These are phyloP conservation scores for Plusia festucae DNA, from an alignment of 2,888 invertebrate genomes.

Conservation along the genomic window DNA sequence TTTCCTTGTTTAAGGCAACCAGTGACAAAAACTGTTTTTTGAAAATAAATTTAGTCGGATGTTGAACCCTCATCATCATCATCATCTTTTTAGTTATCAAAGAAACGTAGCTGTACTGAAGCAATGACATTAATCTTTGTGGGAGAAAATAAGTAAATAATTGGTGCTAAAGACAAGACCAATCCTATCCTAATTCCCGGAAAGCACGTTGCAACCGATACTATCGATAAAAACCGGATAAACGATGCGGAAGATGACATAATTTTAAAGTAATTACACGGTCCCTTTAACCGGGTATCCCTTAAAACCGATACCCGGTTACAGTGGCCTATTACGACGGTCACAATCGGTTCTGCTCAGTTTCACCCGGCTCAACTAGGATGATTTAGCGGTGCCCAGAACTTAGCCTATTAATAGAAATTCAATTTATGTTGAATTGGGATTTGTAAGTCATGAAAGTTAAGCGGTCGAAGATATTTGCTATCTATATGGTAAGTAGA, in stretches of 20 bases:
- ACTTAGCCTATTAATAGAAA: conserved; percentile 71
- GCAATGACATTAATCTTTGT: too few relatives aligned
- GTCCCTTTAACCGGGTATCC: conserved; percentile 52
- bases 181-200: background rate
- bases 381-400: conserved; percentile 65
- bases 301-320: conserved; percentile 56
- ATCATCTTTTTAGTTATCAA: too few relatives aligned
- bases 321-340: conserved; percentile 47
- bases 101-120: background rate
- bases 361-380: conserved; percentile 62
- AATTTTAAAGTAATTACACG: conserved; percentile 62
- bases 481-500: too few relatives aligned
- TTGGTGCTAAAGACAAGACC: background rate
- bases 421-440: conserved; percentile 57
- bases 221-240: conserved; percentile 28
- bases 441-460: conserved; percentile 12
- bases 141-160: background rate
- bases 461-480: conserved; percentile 14
- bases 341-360: conserved; percentile 58
- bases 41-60: too few relatives aligned
- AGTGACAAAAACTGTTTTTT: too few relatives aligned
- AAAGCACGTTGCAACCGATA: background rate
- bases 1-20: too few relatives aligned
- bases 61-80: too few relatives aligned
- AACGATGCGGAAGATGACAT: conserved; percentile 51